phyloP scores from a whole-genome alignment of 2,113 vertebrate species.

The Rhinolophus sinicus region DNA sequence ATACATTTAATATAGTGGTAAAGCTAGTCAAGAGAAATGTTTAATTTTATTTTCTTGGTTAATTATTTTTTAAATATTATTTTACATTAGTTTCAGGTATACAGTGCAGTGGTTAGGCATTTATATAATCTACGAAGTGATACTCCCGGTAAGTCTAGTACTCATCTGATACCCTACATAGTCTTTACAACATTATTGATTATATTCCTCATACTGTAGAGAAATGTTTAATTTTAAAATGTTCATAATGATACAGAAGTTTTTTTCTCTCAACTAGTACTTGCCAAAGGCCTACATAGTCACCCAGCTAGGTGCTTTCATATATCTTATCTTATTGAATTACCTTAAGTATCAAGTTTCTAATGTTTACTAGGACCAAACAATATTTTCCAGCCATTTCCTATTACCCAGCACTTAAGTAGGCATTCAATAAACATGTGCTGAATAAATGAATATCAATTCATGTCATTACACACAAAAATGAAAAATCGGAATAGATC shows the following conservation, averaged over 20 bases:
- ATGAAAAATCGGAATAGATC: constrained; percentile 32
- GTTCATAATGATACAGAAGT: not conserved
- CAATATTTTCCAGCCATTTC: not conserved
- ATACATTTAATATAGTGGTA: constrained; percentile 38
- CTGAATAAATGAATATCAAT: constrained; percentile 37
- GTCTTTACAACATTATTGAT: too few relatives aligned
- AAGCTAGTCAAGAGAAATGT: constrained; percentile 20
- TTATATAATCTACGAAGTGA: too few relatives aligned
- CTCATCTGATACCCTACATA: too few relatives aligned
- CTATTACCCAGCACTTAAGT: not conserved
- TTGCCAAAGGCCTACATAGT: not conserved
- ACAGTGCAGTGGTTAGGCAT: too few relatives aligned
- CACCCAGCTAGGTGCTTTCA: not conserved
- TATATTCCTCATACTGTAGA: not conserved
- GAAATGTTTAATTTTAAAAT: constrained; percentile 33
- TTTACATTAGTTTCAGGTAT: too few relatives aligned
- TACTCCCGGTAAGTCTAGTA: too few relatives aligned
- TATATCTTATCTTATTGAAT: not conserved
- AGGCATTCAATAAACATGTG: constrained; percentile 33
- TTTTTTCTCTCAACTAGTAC: not conserved
- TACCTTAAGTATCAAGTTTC: constrained; percentile 19
- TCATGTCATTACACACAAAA: constrained; percentile 48
- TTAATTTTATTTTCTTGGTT: not conserved
- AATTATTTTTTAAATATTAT: too few relatives aligned
- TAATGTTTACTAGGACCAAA: constrained; percentile 13